These are phyloP conservation scores for Saguinus midas DNA, from an alignment of 2,113 vertebrate genomes.

Conservation along the genomic window DNA sequence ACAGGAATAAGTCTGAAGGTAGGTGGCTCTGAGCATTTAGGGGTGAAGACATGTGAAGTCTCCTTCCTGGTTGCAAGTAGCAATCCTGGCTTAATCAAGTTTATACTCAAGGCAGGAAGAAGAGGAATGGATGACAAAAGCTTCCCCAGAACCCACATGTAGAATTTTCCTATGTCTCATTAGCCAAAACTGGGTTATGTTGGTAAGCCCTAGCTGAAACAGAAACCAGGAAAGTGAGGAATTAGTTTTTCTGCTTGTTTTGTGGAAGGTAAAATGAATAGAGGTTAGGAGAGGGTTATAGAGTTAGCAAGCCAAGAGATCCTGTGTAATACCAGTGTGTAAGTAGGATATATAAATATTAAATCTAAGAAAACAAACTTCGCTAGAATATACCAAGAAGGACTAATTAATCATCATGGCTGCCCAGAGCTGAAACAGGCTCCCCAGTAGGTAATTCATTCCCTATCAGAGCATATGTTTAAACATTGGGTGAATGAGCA, in stretches of 20 bases:
- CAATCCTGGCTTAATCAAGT: background rate
- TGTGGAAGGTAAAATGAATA: background rate
- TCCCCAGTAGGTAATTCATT: background rate
- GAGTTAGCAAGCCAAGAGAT: slow-evolving; percentile 5
- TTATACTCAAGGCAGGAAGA: slow-evolving; percentile 33
- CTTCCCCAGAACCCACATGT: background rate
- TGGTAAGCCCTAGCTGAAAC: background rate
- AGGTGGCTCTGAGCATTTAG: background rate
- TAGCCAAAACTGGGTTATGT: background rate
- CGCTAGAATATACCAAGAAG: background rate
- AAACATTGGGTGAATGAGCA: background rate
- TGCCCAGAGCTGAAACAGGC: background rate
- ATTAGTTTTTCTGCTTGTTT: background rate
- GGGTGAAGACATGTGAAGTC: background rate
- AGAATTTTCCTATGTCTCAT: background rate
- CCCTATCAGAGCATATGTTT: background rate
- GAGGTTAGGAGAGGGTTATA: background rate
- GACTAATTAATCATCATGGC: background rate
- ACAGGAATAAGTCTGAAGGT: background rate
- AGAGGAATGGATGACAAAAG: background rate
- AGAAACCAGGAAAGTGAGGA: background rate
- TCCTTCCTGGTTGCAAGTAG: background rate
- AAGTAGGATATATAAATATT: background rate
- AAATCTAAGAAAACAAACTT: background rate
- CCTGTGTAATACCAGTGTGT: background rate